Conservation (phyloP, 37 sponge, comb jelly and placozoan species). For the Beroe forskalii region DNA sequence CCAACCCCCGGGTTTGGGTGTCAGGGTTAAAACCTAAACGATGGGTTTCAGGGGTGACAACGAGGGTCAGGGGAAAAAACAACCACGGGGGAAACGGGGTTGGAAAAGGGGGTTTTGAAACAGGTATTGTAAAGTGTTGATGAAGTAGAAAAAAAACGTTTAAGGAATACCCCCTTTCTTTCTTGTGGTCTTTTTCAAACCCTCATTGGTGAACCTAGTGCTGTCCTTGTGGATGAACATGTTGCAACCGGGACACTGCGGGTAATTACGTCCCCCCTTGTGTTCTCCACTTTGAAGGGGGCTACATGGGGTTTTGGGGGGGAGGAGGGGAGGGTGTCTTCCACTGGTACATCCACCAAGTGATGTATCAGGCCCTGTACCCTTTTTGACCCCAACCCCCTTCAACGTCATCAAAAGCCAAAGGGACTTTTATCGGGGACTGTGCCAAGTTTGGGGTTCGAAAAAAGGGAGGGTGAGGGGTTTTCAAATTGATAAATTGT, state of each 20-base stretch:
- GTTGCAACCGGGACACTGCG: background rate
- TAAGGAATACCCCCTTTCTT: too few species aligned
- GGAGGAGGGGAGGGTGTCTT: background rate
- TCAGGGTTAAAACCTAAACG: too few species aligned
- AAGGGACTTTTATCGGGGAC: background rate
- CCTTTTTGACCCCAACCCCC: background rate
- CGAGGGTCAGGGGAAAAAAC: too few species aligned
- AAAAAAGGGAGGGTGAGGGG: background rate
- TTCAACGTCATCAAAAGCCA: background rate
- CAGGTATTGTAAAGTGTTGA: too few species aligned
- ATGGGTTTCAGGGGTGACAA: too few species aligned
- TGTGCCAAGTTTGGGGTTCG: slow-evolving; percentile 33
- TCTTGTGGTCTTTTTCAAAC: too few species aligned
- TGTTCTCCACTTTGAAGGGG: background rate
- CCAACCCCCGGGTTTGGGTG: too few species aligned
- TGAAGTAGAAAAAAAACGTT: too few species aligned
- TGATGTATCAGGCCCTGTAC: background rate
- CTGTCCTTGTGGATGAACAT: slow-evolving; percentile 37
- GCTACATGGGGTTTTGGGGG: slow-evolving; percentile 3
- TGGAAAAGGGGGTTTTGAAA: too few species aligned
- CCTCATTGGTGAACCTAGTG: slow-evolving; percentile 38
- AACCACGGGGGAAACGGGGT: too few species aligned
- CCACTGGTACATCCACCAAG: background rate
- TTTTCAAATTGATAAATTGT: too few species aligned
- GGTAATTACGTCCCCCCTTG: background rate